Evolutionary conservation across 2,888 invertebrate species (phyloP).

Genomic region (Acanthosepion pharaonis): DNA sequence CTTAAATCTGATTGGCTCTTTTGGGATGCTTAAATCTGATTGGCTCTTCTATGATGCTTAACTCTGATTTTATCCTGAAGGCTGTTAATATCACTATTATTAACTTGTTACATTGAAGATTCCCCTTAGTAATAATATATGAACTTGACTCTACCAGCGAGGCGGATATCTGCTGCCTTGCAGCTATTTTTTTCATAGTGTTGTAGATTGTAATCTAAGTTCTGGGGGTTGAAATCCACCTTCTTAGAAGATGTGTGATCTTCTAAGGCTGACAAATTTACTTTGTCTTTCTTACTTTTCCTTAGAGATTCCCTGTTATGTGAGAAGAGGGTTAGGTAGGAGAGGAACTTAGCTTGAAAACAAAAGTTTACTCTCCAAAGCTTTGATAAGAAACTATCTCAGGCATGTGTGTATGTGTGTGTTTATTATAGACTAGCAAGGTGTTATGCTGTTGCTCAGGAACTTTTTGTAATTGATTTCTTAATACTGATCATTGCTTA

Average conservation of each 20-base stretch:
- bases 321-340: not conserved
- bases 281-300: not conserved
- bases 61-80: not conserved
- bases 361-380: not conserved
- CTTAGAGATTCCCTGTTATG: conserved; percentile 17
- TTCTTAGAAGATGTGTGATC: not conserved
- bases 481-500: no score
- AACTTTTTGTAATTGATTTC: no score
- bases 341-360: not conserved
- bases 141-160: conserved; percentile 18
- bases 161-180: not conserved
- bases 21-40: not conserved
- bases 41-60: conserved; percentile 4
- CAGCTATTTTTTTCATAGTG: conserved; percentile 14
- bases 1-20: not conserved
- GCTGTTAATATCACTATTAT: not conserved
- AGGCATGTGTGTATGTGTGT: no score
- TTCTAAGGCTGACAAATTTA: not conserved
- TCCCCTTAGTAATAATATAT: not conserved
- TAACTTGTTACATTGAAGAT: not conserved
- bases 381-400: not conserved
- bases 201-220: conserved; percentile 7
- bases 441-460: not conserved
- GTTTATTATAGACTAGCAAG: not conserved
- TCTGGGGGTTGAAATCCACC: not conserved